Base-by-base conservation (phyloP, 2,888 invertebrate species). In the Pyrgus malvae region DNA sequence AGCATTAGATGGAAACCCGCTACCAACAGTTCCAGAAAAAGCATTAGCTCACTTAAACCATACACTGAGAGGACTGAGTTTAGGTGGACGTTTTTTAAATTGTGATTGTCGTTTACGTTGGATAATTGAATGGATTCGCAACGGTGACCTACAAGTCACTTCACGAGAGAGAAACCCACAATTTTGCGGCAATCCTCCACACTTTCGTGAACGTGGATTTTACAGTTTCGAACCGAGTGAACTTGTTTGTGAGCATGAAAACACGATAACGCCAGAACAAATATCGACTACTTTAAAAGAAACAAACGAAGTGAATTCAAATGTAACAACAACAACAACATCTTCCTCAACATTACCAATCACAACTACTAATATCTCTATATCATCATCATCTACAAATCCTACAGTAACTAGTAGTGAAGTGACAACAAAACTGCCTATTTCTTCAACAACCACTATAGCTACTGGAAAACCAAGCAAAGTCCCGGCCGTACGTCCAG, bases 161-260 rank as follows among this genome's bases (percentile, higher is more conserved):
- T 97, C 97, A 61, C 92, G 97, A 37, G 98, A 98, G 81, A 91
- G 97, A 67, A 97, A 96, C 80, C 97, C 97, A 5, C 97, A 98
- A 79, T 98, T 97, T 80, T 98, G 97, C 72, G 97, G 97, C 9
- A 94, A 93, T 64, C 98, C 98, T 1, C 90, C 93, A 1, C 91
- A 93, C 61, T 94, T 97, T 68, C 92, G 95, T 55, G 95, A 96
- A 59, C 92, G 95, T 41, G 96, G 95, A 29, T 97, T 98, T 83
- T 97, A 97, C 75, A 96, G 95, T 69, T 95, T 98, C 65, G 94
- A 95, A 77, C 93, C 95, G 0, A 94, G 94, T 68, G 97, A 94
- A 77, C 78, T 94, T 55, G 88, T 91, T 33, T 94, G 94, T 64
- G 90, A 90, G 33, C 57, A 93, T 89, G 83, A 85, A 59, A 64